A percentile compares a stretch with the other conserved stretches of the same genome.
These are phyloP conservation scores for Gymnorhina tibicen DNA, from an alignment of 2,113 vertebrate genomes.

Conservation along the genomic window DNA sequence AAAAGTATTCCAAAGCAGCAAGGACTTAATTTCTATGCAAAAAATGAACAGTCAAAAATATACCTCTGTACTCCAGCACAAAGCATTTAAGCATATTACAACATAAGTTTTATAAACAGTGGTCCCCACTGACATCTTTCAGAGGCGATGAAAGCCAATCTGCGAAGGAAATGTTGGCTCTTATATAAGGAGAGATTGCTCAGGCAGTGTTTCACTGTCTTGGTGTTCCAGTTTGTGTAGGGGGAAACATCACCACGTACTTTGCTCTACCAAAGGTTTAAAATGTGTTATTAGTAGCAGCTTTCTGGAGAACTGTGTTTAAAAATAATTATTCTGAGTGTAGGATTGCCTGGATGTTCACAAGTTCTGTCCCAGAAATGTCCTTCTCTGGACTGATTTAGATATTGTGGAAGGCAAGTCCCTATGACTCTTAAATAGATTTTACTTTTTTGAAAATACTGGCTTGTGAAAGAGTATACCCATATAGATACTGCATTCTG, in stretches of 20 bases:
- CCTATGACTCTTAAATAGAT: neutral
- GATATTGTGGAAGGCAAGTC: neutral
- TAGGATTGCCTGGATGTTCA: neutral
- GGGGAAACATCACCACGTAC: neutral
- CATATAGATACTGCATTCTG: neutral
- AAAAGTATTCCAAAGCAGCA: neutral
- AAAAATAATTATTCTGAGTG: slow-evolving; percentile 19
- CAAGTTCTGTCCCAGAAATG: neutral
- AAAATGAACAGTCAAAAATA: neutral
- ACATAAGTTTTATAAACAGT: neutral
- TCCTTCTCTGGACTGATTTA: neutral
- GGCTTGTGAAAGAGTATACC: neutral
- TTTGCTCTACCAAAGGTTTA: neutral
- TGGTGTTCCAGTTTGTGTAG: neutral
- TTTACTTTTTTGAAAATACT: neutral
- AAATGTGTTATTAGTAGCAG: neutral
- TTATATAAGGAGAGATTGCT: neutral
- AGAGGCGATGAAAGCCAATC: neutral
- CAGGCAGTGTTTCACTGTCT: neutral
- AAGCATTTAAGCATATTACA: neutral
- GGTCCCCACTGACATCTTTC: neutral
- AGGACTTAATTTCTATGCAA: neutral
- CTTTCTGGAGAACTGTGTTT: neutral
- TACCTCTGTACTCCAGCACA: neutral
- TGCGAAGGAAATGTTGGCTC: neutral